phyloP scores from a whole-genome alignment of 2,888 invertebrate genomes.

The Rhingia rostrata region DNA sequence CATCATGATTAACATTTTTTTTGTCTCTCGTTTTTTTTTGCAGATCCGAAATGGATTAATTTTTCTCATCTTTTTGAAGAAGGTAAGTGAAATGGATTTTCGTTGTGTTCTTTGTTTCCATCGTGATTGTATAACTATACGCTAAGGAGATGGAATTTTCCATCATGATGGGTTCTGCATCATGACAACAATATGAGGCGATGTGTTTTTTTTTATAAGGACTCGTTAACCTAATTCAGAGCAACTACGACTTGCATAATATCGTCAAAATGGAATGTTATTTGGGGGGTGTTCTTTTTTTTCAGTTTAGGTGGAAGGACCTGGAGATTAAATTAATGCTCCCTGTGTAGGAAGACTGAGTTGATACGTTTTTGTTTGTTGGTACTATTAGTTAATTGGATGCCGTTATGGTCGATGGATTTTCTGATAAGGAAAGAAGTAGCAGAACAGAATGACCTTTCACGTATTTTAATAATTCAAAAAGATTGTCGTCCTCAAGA shows the following conservation, averaged over 20 bases:
- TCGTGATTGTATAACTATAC: neutral
- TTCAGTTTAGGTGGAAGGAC: neutral
- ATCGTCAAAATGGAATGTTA: neutral
- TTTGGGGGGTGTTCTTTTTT: neutral
- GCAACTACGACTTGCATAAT: neutral
- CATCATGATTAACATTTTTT: slow-evolving; percentile 14
- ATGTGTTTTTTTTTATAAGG: neutral
- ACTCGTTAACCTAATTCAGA: slow-evolving; percentile 8
- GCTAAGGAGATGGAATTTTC: neutral
- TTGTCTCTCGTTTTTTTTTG: slow-evolving; percentile 22
- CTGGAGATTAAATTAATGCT: no score
- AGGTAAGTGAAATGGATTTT: slow-evolving; percentile 45
- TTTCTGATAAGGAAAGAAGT: no score
- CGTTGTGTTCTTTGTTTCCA: neutral
- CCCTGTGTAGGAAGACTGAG: no score
- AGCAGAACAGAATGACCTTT: no score
- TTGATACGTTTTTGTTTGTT: no score
- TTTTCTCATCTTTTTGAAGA: slow-evolving; percentile 53
- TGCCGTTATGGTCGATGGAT: no score
- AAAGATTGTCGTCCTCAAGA: no score
- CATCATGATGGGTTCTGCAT: slow-evolving; percentile 8
- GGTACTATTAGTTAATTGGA: no score
- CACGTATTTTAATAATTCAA: no score
- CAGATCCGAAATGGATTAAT: slow-evolving; percentile 63
- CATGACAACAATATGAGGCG: neutral